Base-by-base conservation (phyloP, 37 sponge, comb jelly and placozoan species). In the Cliona cf. orientalis region DNA sequence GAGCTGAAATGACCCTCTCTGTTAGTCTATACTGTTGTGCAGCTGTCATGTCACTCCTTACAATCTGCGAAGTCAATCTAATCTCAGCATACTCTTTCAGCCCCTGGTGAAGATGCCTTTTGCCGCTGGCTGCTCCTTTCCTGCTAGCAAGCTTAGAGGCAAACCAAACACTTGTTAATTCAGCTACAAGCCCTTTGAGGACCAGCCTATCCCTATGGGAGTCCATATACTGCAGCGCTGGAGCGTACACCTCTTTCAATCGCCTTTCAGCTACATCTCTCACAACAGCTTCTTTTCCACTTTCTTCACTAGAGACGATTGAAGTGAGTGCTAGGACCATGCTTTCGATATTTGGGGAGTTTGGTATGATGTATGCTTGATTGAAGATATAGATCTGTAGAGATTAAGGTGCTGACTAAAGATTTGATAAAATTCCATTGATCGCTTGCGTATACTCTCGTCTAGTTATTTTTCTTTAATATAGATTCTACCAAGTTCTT, bases 211-310 rank as follows among this genome's bases (percentile, higher is more conserved):
- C 71, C 28, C 71, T 7, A 42, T 23, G 71, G 23, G 44, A 42
- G 44, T 70, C 71, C 71, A 70, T 17, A 11, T 70, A 70, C 25
- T 70, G 19, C 22, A 70, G 22, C 42, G 45, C 71, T 43, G n/a
- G 45, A n/a, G 42, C 71, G 42, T 43, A 39, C 2, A 6, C 21
- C 3, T 70, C 23, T 42, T 28, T 2, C 23, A 70, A 29, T 23
- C 45, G 45, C 1, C 42, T 25, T 7, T 5, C 45, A 49, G 14
- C 53, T 19, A 49, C 14, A 19, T 14, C 53, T 49, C 14, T 49
- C 14, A 49, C 53, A 49, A 49, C 14, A 19, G 53, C 14, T 19
- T 7, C 42, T 70, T 14, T 49, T 9, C 9, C 53, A 49, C 14
- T 49, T 49, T 49, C 14, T 19, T 49, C 53, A 49, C 17, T 22